Conservation (phyloP, 2,888 invertebrate genomes). For the Exocentrus adspersus region DNA sequence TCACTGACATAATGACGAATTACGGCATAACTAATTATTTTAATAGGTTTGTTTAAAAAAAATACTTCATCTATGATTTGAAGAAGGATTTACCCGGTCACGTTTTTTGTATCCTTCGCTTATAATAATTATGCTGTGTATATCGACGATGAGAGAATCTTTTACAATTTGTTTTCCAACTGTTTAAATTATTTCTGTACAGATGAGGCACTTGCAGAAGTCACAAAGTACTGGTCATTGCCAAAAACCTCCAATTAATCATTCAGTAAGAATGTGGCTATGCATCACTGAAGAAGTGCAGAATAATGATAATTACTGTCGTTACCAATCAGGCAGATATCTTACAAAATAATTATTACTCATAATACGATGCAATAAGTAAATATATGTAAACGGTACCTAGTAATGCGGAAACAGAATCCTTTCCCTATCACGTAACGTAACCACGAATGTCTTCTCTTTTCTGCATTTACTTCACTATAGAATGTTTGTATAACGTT, state of each 20-base stretch:
- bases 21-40: neutral
- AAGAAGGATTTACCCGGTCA: no score
- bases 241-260: no score
- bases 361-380: neutral
- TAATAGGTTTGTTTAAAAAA: neutral
- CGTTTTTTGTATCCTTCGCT: neutral
- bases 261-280: no score
- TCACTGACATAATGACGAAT: neutral
- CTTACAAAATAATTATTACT: neutral
- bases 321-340: no score
- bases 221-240: no score
- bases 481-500: neutral
- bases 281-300: no score
- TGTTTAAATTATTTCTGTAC: no score
- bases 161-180: no score
- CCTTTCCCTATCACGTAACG: slow-evolving; percentile 9
- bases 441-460: slow-evolving; percentile 7
- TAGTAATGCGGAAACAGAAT: slow-evolving; percentile 5
- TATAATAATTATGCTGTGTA: no score
- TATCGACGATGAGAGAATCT: no score
- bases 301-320: no score
- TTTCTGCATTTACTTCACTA: neutral
- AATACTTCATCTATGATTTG: neutral
- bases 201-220: no score
- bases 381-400: neutral